phyloP scores from a whole-genome alignment of 1,140 invertebrate genomes.

The Zaprionus camerounensis region DNA sequence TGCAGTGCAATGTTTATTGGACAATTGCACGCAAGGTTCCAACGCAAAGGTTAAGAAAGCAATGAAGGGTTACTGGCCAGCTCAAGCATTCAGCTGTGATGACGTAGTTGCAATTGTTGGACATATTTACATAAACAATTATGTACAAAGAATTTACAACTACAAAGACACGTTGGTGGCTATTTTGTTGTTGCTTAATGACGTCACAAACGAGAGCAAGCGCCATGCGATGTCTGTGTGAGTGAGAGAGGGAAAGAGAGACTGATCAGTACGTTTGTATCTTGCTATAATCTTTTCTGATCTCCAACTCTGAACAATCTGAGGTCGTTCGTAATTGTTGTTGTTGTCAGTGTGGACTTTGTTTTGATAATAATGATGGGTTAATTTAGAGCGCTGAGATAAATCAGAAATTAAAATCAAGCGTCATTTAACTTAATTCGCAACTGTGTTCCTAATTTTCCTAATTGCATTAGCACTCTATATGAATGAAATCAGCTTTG shows the following conservation, averaged over 20 bases:
- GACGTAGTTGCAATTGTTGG: neutral
- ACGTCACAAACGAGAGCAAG: conserved; percentile 32
- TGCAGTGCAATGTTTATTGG: conserved; percentile 1
- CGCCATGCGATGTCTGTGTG: conserved; percentile 1
- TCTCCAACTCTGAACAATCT: conserved; percentile 4
- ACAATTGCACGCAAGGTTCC: conserved; percentile 11
- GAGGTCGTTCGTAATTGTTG: conserved; percentile 3
- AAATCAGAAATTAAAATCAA: conserved; percentile 21
- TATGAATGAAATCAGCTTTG: conserved; percentile 17
- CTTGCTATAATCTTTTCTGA: conserved; percentile 9
- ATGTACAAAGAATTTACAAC: neutral
- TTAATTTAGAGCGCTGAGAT: conserved; percentile 10
- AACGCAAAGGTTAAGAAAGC: neutral
- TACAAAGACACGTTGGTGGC: neutral
- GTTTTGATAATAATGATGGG: conserved; percentile 4
- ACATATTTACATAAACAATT: neutral
- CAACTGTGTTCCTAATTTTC: conserved; percentile 24
- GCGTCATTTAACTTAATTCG: conserved; percentile 32
- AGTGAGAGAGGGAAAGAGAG: neutral
- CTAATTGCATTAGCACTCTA: conserved; percentile 41
- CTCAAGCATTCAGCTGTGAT: neutral
- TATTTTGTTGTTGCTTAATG: conserved; percentile 19
- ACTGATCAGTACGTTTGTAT: neutral
- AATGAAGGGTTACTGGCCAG: neutral
- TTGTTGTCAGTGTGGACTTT: conserved; percentile 4